phyloP scores from a whole-genome alignment of 2,888 invertebrate species.

The Amphimallon solstitiale region DNA sequence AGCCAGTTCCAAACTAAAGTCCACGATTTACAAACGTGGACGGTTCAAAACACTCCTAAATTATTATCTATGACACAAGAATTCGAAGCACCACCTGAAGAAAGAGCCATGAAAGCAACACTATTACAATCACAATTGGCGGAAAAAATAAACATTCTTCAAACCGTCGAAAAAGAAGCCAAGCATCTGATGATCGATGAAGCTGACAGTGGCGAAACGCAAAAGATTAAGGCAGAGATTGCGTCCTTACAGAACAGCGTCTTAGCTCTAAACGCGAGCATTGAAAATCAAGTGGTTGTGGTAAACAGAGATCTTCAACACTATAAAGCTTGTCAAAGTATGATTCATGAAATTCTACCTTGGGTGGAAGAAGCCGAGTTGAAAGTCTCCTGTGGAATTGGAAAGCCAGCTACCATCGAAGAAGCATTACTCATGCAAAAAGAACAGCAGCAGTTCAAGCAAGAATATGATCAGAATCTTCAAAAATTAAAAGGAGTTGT shows the following conservation, averaged over 20 bases:
- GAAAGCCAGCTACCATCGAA: conserved; percentile 80
- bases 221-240: conserved; percentile 80
- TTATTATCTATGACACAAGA: conserved; percentile 78
- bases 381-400: conserved; percentile 75
- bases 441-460: conserved; percentile 76
- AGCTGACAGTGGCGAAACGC: conserved; percentile 76
- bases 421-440: conserved; percentile 85
- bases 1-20: conserved; percentile 80
- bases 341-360: conserved; percentile 82
- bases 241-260: conserved; percentile 79
- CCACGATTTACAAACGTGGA: conserved; percentile 83
- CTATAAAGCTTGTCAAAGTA: conserved; percentile 86
- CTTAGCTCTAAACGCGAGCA: conserved; percentile 78
- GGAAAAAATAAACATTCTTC: conserved; percentile 79
- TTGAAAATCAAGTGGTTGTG: conserved; percentile 79
- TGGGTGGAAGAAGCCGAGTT: conserved; percentile 90
- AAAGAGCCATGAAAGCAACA: conserved; percentile 80
- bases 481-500: conserved; percentile 79
- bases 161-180: conserved; percentile 77
- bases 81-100: conserved; percentile 84
- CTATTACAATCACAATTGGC: conserved; percentile 78
- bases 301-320: conserved; percentile 82
- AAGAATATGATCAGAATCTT: conserved; percentile 81
- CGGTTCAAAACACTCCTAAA: conserved; percentile 80
- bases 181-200: conserved; percentile 74